phyloP scores from a whole-genome alignment of 2,888 invertebrate species.

The Timema cristinae region DNA sequence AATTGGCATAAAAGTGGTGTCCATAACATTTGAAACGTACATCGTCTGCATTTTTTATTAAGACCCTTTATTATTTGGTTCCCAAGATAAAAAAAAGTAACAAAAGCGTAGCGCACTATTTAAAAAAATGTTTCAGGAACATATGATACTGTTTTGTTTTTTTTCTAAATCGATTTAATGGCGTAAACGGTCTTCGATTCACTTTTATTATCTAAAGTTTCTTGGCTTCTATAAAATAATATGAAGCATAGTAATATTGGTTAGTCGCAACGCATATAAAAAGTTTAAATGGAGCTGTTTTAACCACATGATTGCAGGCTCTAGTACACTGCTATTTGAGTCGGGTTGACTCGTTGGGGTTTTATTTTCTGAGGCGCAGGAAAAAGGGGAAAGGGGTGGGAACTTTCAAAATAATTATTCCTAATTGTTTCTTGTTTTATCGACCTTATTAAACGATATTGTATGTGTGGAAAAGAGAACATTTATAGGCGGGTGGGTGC shows the following conservation, averaged over 20 bases:
- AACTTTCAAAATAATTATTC: background rate
- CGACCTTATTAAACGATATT: background rate
- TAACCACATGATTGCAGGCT: constrained; percentile 21
- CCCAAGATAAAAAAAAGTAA: background rate
- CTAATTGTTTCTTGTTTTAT: constrained; percentile 15
- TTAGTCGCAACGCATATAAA: constrained; percentile 2
- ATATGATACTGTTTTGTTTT: background rate
- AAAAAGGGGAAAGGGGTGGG: no score
- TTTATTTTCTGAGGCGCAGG: no score
- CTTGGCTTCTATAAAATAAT: constrained; percentile 9
- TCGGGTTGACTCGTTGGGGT: no score
- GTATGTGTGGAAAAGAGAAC: no score
- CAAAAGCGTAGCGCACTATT: background rate
- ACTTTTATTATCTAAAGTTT: constrained; percentile 9
- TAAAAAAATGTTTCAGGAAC: background rate
- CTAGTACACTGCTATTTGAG: no score
- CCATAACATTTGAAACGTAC: constrained; percentile 9
- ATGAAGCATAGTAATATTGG: constrained; percentile 10
- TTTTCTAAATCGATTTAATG: constrained; percentile 4
- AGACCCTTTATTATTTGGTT: background rate
- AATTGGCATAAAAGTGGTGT: constrained; percentile 13
- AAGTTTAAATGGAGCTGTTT: background rate
- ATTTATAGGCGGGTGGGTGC: no score
- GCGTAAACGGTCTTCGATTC: constrained; percentile 4
- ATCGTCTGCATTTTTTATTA: constrained; percentile 7